phyloP scores from a whole-genome alignment of 2,113 vertebrate species.

The Heterotilapia buettikoferi region DNA sequence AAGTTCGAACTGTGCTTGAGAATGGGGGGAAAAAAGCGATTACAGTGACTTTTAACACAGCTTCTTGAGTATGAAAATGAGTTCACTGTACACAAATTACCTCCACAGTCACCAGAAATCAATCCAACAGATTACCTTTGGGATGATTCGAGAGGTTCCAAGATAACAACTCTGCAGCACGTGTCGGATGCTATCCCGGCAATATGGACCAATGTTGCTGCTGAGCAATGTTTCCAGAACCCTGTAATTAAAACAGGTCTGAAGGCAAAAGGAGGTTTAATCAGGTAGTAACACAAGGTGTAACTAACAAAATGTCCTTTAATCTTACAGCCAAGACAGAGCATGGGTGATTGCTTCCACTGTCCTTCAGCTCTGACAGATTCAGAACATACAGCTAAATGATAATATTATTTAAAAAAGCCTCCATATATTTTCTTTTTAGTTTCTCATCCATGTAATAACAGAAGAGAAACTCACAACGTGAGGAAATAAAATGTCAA shows the following conservation, averaged over 20 bases:
- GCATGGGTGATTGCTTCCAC: background rate
- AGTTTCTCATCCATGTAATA: background rate
- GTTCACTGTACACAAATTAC: background rate
- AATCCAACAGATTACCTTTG: rapidly evolving
- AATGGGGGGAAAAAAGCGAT: background rate
- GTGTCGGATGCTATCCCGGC: rapidly evolving
- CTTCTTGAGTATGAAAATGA: background rate
- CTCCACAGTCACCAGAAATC: background rate
- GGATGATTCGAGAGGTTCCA: background rate
- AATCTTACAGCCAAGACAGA: background rate
- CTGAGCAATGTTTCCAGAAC: background rate
- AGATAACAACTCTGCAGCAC: background rate
- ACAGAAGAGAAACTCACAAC: background rate
- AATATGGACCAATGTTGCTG: background rate
- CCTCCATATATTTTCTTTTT: background rate
- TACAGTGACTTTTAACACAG: rapidly evolving
- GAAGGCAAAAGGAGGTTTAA: background rate
- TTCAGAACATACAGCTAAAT: background rate
- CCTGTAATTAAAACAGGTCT: background rate
- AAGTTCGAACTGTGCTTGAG: background rate
- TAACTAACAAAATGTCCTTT: background rate
- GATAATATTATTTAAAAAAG: background rate
- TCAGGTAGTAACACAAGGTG: background rate
- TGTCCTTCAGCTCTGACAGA: background rate
- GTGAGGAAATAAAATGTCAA: slow-evolving; percentile 6